Evolutionary conservation across 2,113 vertebrate species (phyloP), one percentile per base, ranked within the genome.

Genomic region (Paramisgurnus dabryanus): DNA sequence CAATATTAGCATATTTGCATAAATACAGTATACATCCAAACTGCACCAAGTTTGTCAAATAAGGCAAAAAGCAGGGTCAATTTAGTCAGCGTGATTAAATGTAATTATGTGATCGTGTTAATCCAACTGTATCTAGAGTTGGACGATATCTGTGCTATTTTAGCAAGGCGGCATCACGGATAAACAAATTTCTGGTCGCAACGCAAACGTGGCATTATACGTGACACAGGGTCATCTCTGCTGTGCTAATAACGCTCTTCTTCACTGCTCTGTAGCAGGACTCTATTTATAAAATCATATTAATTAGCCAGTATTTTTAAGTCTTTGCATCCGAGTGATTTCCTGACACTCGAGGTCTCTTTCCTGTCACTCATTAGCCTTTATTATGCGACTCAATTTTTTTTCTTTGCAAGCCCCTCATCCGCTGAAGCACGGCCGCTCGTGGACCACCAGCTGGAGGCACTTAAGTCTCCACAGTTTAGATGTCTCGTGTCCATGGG

Each of bases 301-400:
- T 81, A 81, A 83, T 85, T 73, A 82, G 55, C 90, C 89, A 91
- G 83, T 84, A 88, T 89, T 88, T 88, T 86, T 87, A 88, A 86
- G 83, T 81, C 86, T 90, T 87, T 88, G 83, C 73, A 84, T 91
- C 90, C 87, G 92, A 90, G 89, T 88, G 90, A 90, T 92, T 93
- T 93, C 93, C 93, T 92, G 91, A 91, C 90, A 91, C 90, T 93
- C 88, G 88, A 92, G 83, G 89, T 89, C 88, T 89, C 88, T 91
- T 93, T 93, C 93, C 93, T 93, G 93, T 86, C 89, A 91, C 91
- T 92, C 93, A 92, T 93, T 91, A 92, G 92, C 89, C 89, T 89
- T 88, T 92, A 92, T 93, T 93, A 91, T 92, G 88, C 87, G 85
- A 88, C 90, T 89, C 86, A 89, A 90, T 88, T 88, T 85, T 90